A percentile compares a stretch with the other conserved stretches of the same genome.
Evolutionary conservation across 2,113 vertebrate genomes (phyloP).

Genomic region (Periophthalmodon schlosseri): DNA sequence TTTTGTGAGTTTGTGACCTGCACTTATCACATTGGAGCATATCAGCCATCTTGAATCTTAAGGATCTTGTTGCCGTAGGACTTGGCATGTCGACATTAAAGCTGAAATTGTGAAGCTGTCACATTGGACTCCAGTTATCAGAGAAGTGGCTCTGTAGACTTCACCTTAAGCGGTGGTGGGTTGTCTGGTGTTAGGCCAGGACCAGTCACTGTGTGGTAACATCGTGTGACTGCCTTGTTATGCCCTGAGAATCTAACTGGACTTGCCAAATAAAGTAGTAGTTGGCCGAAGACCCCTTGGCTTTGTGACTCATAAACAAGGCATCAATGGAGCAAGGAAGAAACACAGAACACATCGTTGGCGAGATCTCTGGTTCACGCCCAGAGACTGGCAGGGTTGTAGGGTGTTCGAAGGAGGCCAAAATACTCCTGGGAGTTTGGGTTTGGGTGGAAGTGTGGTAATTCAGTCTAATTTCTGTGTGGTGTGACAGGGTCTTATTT

Average conservation of each 20-base stretch:
- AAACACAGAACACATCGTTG: constrained; percentile 10
- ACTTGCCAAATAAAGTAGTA: not conserved
- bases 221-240: constrained; percentile 13
- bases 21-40: not conserved
- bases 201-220: constrained; percentile 13
- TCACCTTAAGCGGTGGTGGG: constrained; percentile 5
- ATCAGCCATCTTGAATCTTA: not conserved
- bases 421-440: constrained; percentile 43
- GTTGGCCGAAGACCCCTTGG: constrained; percentile 12
- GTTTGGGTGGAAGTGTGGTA: constrained; percentile 29
- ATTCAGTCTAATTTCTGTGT: constrained; percentile 41
- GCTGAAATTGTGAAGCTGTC: not conserved
- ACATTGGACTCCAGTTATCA: constrained; percentile 11
- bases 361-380: constrained; percentile 11
- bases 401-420: constrained; percentile 42
- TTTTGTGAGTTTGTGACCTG: not conserved
- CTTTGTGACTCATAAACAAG: constrained; percentile 22
- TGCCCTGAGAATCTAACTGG: not conserved
- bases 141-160: constrained; percentile 3
- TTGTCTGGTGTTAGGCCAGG: not conserved
- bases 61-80: not conserved
- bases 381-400: constrained; percentile 11
- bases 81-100: not conserved
- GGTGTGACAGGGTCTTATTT: constrained; percentile 50
- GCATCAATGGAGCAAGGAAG: constrained; percentile 4